phyloP scores from a whole-genome alignment of 2,113 vertebrate genomes.

The Acrocephalus arundinaceus region DNA sequence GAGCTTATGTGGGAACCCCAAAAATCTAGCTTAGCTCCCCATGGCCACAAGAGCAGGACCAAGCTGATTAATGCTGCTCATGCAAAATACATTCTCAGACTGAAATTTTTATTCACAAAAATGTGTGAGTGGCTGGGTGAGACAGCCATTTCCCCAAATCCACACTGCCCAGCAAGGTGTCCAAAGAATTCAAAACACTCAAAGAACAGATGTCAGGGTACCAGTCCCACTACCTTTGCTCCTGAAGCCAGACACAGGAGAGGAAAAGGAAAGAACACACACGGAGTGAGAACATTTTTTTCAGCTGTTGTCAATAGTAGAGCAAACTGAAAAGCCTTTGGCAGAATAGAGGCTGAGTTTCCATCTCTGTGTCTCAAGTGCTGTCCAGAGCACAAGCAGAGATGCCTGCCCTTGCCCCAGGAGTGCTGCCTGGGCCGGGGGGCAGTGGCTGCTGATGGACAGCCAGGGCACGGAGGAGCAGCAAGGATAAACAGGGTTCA shows the following conservation, averaged over 20 bases:
- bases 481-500: not conserved
- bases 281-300: not conserved
- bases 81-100: not conserved
- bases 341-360: not conserved
- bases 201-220: not conserved
- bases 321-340: not conserved
- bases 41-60: not conserved
- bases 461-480: not conserved
- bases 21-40: not conserved
- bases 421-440: not conserved
- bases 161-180: not conserved
- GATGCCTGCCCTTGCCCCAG: not conserved
- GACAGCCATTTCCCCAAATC: not conserved
- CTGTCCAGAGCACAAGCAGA: accelerated
- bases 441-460: not conserved
- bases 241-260: not conserved
- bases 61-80: slow-evolving; percentile 12
- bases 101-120: not conserved
- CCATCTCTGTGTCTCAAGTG: not conserved
- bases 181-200: not conserved
- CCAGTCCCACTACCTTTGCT: not conserved
- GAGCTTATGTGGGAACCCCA: not conserved
- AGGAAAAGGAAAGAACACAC: not conserved
- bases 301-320: not conserved
- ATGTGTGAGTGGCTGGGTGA: not conserved